Evolutionary conservation across 2,113 vertebrate species (phyloP).

Genomic region (Gambusia holbrooki): DNA sequence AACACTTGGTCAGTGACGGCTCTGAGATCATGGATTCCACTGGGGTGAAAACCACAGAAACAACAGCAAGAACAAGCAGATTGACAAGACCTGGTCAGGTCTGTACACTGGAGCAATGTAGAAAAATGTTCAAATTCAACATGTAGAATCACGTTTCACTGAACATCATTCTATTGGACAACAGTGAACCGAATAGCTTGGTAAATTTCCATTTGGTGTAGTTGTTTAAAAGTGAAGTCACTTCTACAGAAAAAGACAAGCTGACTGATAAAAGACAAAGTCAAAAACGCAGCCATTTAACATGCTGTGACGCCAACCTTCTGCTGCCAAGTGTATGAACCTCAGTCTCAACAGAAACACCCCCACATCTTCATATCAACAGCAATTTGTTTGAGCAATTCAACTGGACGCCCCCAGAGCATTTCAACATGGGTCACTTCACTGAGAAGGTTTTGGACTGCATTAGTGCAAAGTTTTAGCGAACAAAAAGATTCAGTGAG

Average conservation of each 20-base stretch:
- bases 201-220: slow-evolving; percentile 15
- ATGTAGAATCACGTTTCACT: neutral
- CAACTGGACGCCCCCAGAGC: slow-evolving; percentile 56
- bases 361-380: slow-evolving; percentile 70
- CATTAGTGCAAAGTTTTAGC: slow-evolving; percentile 67
- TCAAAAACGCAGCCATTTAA: slow-evolving; percentile 38
- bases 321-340: slow-evolving; percentile 40
- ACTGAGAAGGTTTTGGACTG: slow-evolving; percentile 59
- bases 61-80: neutral
- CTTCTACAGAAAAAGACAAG: slow-evolving; percentile 11
- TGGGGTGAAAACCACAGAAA: too few relatives aligned
- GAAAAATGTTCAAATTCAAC: neutral
- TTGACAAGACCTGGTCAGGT: neutral
- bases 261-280: slow-evolving; percentile 36
- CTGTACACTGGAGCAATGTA: neutral
- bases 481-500: slow-evolving; percentile 59
- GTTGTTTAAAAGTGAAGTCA: slow-evolving; percentile 18
- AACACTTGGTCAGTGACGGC: too few relatives aligned
- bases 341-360: slow-evolving; percentile 47
- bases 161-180: slow-evolving; percentile 8
- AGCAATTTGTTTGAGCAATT: slow-evolving; percentile 69
- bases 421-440: slow-evolving; percentile 71
- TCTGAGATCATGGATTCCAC: too few relatives aligned
- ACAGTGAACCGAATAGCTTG: slow-evolving; percentile 2
- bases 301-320: slow-evolving; percentile 3